A percentile compares a stretch with the other conserved stretches of the same genome.
phyloP scores from a whole-genome alignment of 1,140 invertebrate species.

The Daktulosphaira vitifoliae region DNA sequence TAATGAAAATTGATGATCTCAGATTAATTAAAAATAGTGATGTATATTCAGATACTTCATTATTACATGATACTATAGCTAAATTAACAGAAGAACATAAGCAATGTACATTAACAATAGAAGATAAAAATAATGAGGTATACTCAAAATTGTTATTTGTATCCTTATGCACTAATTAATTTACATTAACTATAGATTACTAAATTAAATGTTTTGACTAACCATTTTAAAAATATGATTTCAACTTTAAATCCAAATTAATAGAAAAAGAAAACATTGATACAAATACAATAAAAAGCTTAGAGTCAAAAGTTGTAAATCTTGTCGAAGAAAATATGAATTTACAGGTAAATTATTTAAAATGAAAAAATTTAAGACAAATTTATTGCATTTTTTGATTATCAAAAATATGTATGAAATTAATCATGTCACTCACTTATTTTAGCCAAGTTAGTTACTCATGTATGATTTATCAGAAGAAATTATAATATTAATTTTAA shows the following conservation, averaged over 20 bases:
- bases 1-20: constrained; percentile 27
- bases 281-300: constrained; percentile 1
- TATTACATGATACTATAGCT: constrained; percentile 11
- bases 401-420: too few species aligned
- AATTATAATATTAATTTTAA: too few species aligned
- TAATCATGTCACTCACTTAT: too few species aligned
- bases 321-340: constrained; percentile 16
- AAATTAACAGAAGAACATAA: constrained; percentile 1
- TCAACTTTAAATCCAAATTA: constrained; percentile 5
- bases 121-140: constrained; percentile 19
- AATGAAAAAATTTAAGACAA: too few species aligned
- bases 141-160: background rate
- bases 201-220: constrained; percentile 20
- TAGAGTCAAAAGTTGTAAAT: constrained; percentile 17
- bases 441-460: too few species aligned
- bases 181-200: background rate
- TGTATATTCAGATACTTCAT: background rate
- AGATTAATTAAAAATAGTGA: constrained; percentile 18
- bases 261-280: constrained; percentile 18
- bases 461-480: too few species aligned
- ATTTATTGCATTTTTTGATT: too few species aligned
- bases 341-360: constrained; percentile 28
- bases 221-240: constrained; percentile 10
- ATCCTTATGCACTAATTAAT: background rate
- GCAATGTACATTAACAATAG: background rate